Conservation (phyloP, 2,113 vertebrate genomes). For the Petromus typicus region DNA sequence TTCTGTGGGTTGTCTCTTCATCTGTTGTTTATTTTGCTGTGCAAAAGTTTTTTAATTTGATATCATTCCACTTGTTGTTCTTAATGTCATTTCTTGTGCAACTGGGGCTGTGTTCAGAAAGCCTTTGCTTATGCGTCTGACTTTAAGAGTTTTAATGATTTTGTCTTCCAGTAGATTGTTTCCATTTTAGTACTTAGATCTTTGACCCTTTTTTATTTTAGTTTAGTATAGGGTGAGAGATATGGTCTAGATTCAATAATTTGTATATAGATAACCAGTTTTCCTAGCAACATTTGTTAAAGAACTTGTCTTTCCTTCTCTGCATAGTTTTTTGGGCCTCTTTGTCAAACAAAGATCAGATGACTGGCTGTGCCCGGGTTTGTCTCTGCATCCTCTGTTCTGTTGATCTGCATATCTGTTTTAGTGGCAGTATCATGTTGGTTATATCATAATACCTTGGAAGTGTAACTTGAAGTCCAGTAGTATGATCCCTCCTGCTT, state of each 20-base stretch:
- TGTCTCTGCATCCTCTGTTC: background rate
- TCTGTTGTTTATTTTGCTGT: background rate
- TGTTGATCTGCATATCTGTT: background rate
- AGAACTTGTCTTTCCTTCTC: background rate
- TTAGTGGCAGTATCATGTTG: background rate
- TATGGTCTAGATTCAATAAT: background rate
- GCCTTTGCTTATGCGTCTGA: background rate
- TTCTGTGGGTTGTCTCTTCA: background rate
- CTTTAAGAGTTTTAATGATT: background rate
- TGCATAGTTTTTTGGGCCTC: background rate
- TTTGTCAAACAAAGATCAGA: background rate
- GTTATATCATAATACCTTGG: background rate
- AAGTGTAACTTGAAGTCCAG: background rate
- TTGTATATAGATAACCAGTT: background rate
- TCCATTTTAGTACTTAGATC: background rate
- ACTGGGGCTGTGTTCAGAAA: background rate
- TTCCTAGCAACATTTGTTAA: background rate
- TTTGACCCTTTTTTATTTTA: background rate
- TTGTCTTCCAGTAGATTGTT: background rate
- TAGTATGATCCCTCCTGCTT: background rate
- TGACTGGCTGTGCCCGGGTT: background rate
- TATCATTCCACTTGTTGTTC: background rate
- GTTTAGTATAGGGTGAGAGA: background rate
- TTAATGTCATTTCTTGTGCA: background rate
- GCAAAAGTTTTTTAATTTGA: background rate